Percentiles rank a stretch among this genome's conserved stretches.
phyloP scores from a whole-genome alignment of 2,113 vertebrate species.

The Megalops atlanticus region DNA sequence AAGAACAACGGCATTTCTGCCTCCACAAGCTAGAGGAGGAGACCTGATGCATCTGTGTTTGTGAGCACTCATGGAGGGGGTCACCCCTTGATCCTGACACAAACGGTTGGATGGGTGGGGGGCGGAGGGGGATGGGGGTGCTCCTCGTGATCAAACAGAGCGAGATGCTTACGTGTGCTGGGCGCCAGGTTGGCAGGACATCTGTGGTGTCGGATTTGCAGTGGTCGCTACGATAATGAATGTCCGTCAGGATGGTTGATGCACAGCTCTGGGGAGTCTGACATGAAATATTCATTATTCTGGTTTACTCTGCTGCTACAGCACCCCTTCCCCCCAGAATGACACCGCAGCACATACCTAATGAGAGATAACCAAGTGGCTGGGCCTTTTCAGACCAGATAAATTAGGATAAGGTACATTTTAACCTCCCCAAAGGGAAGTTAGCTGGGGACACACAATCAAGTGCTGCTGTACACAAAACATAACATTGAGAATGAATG shows the following conservation, averaged over 20 bases:
- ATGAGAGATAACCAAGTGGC: background rate
- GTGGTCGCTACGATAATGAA: background rate
- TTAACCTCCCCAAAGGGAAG: too few relatives aligned
- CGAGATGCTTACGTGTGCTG: background rate
- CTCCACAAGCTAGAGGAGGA: background rate
- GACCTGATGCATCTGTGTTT: background rate
- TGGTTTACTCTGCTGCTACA: background rate
- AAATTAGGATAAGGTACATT: too few relatives aligned
- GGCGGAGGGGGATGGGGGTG: too few relatives aligned
- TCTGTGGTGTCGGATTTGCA: constrained; percentile 2
- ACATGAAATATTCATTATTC: constrained; percentile 13
- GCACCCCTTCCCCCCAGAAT: too few relatives aligned
- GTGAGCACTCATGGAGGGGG: background rate
- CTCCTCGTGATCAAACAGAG: background rate
- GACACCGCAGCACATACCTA: background rate
- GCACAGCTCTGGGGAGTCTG: background rate
- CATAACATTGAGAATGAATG: too few relatives aligned
- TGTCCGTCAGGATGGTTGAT: background rate
- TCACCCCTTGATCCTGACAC: background rate
- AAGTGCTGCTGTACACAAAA: too few relatives aligned
- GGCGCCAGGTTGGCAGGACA: background rate
- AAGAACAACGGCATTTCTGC: background rate
- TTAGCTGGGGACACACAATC: too few relatives aligned
- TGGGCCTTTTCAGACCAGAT: constrained; percentile 11
- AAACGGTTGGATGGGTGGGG: background rate